Evolutionary conservation across 1,140 invertebrate species (phyloP), one percentile per base, ranked within the genome.

Genomic region (Sycophila sp.): DNA sequence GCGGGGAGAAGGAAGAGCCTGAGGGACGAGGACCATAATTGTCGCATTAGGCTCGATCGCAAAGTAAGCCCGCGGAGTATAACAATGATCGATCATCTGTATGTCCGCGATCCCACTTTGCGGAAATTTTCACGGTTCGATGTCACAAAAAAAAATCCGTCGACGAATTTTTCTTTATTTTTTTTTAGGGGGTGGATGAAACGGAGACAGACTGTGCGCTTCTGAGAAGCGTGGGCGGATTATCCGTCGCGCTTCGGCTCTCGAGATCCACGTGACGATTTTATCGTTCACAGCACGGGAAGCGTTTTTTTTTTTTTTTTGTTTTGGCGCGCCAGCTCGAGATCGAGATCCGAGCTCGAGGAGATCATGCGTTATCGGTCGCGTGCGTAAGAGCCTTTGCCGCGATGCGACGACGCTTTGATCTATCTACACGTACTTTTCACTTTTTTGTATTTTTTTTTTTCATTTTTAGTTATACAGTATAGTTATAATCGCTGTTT

Each of bases 241-340:
- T 62, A 62, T 55, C 47, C 34, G 22, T 2, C 15, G 24, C 30
- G 36, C 7, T 19, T n/a, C 8, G 55, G 24, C 17, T 42, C 36
- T 45, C 26, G 30, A 69, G 67, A 69, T 69, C 67, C 67, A 55
- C 67, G 58, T 55, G 58, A 62, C 67, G 67, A 69, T 69, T 22
- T 58, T n/a, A 1, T 11, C 42, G 55, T 45, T 47, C n/a, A n/a
- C n/a, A n/a, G n/a, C n/a, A n/a, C n/a, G n/a, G n/a, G n/a, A n/a
- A n/a, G n/a, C 8, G 30, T 34, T 65, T 10, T 17, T 65, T 65
- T 65, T 28, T 38, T 22, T 38, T 17, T 30, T 13, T 30, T 45
- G n/a, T 34, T 19, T 2, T 10, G 24, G n/a, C 15, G 40, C 4
- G 26, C n/a, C 13, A 5, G 26, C 28, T 19, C 26, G 15, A 22